Evolutionary conservation across 2,113 vertebrate genomes (phyloP).

Genomic region (Ctenomys sociabilis): DNA sequence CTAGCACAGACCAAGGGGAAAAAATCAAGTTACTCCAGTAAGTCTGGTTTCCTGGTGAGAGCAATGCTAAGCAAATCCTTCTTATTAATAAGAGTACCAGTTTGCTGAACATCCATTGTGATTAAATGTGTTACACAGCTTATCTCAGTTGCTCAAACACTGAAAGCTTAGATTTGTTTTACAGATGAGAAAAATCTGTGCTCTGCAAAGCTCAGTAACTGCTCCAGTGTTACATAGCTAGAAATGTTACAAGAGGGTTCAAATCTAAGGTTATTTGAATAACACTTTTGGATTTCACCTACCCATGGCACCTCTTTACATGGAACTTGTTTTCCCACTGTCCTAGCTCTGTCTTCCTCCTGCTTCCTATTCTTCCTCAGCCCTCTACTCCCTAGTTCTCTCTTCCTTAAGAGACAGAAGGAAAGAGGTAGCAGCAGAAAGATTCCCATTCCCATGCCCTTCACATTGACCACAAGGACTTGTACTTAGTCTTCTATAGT

Average conservation of each 20-base stretch:
- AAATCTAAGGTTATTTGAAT: neutral
- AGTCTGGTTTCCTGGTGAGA: neutral
- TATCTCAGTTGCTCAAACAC: neutral
- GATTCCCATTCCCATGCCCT: neutral
- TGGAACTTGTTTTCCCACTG: neutral
- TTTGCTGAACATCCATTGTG: neutral
- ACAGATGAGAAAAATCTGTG: constrained; percentile 29
- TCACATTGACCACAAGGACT: neutral
- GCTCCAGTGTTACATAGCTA: neutral
- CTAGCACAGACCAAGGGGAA: neutral
- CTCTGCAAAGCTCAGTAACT: neutral
- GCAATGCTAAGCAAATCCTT: neutral
- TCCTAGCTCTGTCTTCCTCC: neutral
- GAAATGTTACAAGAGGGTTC: neutral
- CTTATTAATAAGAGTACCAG: neutral
- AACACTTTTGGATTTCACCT: neutral
- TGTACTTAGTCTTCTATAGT: neutral
- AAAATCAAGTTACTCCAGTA: neutral
- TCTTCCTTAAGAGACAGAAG: neutral
- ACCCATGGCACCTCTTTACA: neutral
- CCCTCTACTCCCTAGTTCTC: neutral
- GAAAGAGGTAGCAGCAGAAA: neutral
- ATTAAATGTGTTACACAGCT: neutral
- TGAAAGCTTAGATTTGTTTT: neutral
- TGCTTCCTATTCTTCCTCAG: neutral